Base-by-base conservation (phyloP, 2,888 invertebrate genomes). In the Sinodicranocentrus sp. region DNA sequence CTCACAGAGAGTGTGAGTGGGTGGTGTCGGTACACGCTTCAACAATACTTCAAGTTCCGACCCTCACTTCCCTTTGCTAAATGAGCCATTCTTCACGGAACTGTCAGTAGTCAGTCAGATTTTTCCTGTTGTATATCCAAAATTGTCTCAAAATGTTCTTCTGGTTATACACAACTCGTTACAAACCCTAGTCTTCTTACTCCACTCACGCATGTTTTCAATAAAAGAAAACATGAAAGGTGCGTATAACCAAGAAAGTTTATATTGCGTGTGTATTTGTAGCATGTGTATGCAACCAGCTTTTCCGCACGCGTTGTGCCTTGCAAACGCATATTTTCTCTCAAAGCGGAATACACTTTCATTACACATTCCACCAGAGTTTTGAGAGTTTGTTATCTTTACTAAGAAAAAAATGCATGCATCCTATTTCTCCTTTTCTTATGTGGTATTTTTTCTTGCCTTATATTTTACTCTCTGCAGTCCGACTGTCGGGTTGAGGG, bases 31-130 rank as follows among this genome's bases (percentile, higher is more conserved):
- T 48, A 48, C 25, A 13, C 25, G 23, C 5, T 54, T 3, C 25
- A 57, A 57, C 57, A 39, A 44, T 44, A 44, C 23, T 61, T 23
- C 2, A 25, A 44, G 73, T 61, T 73, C 61, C 72, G 57, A 26
- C 44, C 73, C 61, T 15, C 39, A 61, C 61, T 73, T 73, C 73
- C 61, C 44, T 17, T 73, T 23, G 52, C 44, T 61, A 73, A 73
- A 73, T 73, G 73, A 61, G 73, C 44, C 61, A 73, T 73, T 61
- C 73, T 73, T 61, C 61, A 73, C 26, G 19, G 15, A n/a, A 6
- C 25, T 44, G 61, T 39, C 57, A 44, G 43, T n/a, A 61, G 19
- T 72, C 61, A 25, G 61, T 73, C 61, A 73, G 61, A 63, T 39
- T 23, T 72, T 71, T 33, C 33, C 57, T 54, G 25, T 59, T 70